A percentile compares a stretch with the other conserved stretches of the same genome.
Conservation (phyloP, 2,113 vertebrate genomes). For the Rhadina sibilatrix region DNA sequence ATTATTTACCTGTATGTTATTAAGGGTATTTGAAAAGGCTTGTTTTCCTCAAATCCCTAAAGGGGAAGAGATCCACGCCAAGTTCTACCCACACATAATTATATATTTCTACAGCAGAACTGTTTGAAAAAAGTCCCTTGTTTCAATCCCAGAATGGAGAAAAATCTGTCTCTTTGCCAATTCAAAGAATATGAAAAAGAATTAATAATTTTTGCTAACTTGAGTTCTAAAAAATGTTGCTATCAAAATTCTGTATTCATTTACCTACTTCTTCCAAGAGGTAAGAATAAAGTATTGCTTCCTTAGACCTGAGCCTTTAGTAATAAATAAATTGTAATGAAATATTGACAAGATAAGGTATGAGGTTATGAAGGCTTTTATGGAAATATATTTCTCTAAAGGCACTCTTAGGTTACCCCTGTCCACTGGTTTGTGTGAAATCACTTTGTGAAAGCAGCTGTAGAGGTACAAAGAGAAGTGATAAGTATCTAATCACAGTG, state of each 20-base stretch:
- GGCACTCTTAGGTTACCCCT: not conserved
- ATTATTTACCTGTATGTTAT: constrained; percentile 62
- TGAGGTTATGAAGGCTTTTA: not conserved
- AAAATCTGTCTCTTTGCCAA: not conserved
- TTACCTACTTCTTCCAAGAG: not conserved
- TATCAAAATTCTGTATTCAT: not conserved
- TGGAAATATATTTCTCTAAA: not conserved
- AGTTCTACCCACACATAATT: constrained; percentile 61
- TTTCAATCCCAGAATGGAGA: not conserved
- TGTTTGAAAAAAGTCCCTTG: not conserved
- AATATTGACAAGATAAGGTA: not conserved
- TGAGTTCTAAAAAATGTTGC: not conserved
- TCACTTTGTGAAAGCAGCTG: not conserved
- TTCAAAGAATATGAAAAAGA: not conserved
- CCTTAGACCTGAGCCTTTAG: not conserved
- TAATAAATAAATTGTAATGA: not conserved
- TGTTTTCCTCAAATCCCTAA: constrained; percentile 52
- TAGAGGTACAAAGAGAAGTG: not conserved
- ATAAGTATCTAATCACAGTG: not conserved
- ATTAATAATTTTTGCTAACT: not conserved
- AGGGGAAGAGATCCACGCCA: constrained; percentile 17
- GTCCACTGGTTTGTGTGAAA: not conserved
- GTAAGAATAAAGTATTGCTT: not conserved
- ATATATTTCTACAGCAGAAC: constrained; percentile 19
- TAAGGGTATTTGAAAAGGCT: constrained; percentile 48